Base-by-base conservation (phyloP, 1,140 invertebrate genomes). In the Pachypsylla venusta region DNA sequence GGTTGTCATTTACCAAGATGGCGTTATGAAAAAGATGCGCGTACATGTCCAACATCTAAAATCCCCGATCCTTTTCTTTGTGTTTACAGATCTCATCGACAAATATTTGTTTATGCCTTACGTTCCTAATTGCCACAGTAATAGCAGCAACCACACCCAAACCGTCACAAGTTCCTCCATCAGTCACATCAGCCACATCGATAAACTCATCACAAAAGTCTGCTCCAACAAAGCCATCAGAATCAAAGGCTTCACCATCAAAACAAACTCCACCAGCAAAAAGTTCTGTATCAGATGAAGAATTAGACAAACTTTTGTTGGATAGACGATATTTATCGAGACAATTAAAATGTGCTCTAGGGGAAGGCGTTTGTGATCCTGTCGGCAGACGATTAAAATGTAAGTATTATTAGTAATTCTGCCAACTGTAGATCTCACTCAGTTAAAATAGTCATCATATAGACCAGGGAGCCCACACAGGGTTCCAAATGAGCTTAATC, bases 301-400 rank as follows among this genome's bases (percentile, higher is more conserved):
- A 78, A 35, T 68, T 84, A 0, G 78, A 84, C 14, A 75, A 74
- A 25, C 81, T 81, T 0, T 71, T 84, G 22, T 81, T 74, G 59
- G 81, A 85, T 68, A 77, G 78, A 61, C 71, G 82, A n/a, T 84
- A 83, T 66, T 73, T 85, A 57, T 75, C 73, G 65, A 74, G 81
- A 63, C 82, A 84, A 66, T 71, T 84, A 26, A 82, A 83, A 65
- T 85, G 83, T 65, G 81, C 81, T 20, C 68, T 84, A 1, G 81
- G 81, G 4, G 81, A 84, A 68, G 81, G 76, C 2, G 75, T 79
- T 0, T 85, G 83, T 62, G 83, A 85, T 65, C 77, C 80, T 5
- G 78, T 84, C 5, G 83, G 83, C 54, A 76, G 81, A 60, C 72
- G 80, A 60, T 70, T 85, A 2, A 85, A 83, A 76, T 82, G 83